Conservation (phyloP, 2,797 vertebrate species). For the Enteromius radiatus region DNA sequence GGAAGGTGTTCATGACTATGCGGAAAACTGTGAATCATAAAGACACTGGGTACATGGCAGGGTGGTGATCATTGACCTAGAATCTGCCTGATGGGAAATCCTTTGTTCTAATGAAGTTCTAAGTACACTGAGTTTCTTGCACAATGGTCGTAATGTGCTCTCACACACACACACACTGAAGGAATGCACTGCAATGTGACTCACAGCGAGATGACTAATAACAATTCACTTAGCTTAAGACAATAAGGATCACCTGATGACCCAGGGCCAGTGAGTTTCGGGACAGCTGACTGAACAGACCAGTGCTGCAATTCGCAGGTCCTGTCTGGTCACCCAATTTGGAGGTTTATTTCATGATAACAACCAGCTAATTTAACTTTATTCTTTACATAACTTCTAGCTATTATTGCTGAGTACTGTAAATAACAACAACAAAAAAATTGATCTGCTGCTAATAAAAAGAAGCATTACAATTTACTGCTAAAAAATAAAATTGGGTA, state of each 20-base stretch:
- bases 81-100: conserved; percentile 31
- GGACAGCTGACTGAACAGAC: neutral
- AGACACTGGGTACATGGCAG: conserved; percentile 7
- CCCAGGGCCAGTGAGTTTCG: neutral
- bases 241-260: neutral
- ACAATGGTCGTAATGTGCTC: neutral
- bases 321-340: neutral
- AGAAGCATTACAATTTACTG: neutral
- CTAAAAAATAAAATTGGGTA: neutral
- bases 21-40: conserved; percentile 39
- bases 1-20: conserved; percentile 14
- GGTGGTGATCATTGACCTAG: neutral
- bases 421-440: neutral
- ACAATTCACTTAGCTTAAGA: neutral
- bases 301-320: neutral
- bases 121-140: neutral
- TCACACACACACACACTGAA: neutral
- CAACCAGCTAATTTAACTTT: neutral
- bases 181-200: neutral
- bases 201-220: neutral
- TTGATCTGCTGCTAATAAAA: neutral
- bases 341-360: neutral
- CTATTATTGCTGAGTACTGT: neutral
- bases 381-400: neutral
- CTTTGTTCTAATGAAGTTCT: conserved; percentile 10